A percentile compares a stretch with the other conserved stretches of the same genome.
Conservation (phyloP, 2,888 invertebrate species). For the Neoascia interrupta region DNA sequence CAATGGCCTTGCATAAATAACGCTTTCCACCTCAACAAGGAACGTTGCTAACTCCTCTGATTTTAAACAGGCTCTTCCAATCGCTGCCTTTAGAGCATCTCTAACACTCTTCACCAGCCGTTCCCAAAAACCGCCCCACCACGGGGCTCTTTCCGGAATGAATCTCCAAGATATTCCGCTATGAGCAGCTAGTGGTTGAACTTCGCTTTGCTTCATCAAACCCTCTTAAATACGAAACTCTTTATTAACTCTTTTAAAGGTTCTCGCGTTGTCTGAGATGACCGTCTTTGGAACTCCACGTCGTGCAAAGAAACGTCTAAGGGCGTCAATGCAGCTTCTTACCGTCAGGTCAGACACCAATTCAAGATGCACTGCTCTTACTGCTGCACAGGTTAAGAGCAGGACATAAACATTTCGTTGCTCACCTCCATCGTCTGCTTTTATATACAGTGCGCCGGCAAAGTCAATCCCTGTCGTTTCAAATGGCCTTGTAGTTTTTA, state of each 20-base stretch:
- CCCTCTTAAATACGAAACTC: background rate
- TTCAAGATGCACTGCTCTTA: slow-evolving; percentile 51
- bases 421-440: background rate
- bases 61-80: slow-evolving; percentile 34
- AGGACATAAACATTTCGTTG: background rate
- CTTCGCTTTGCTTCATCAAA: slow-evolving; percentile 3
- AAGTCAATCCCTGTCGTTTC: background rate
- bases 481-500: background rate
- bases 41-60: slow-evolving; percentile 38
- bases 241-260: slow-evolving; percentile 40
- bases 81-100: background rate
- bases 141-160: background rate
- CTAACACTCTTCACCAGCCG: slow-evolving; percentile 11
- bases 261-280: slow-evolving; percentile 51
- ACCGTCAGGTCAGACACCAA: slow-evolving; percentile 47
- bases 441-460: background rate
- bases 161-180: background rate
- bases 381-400: slow-evolving; percentile 19
- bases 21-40: slow-evolving; percentile 40
- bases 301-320: slow-evolving; percentile 48
- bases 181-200: slow-evolving; percentile 39
- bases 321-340: slow-evolving; percentile 58
- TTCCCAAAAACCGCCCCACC: slow-evolving; percentile 4
- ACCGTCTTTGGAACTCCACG: slow-evolving; percentile 34
- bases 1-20: slow-evolving; percentile 50